These are phyloP conservation scores for Oasisia sp. DNA, from an alignment of 2,888 invertebrate species.

Conservation along the genomic window DNA sequence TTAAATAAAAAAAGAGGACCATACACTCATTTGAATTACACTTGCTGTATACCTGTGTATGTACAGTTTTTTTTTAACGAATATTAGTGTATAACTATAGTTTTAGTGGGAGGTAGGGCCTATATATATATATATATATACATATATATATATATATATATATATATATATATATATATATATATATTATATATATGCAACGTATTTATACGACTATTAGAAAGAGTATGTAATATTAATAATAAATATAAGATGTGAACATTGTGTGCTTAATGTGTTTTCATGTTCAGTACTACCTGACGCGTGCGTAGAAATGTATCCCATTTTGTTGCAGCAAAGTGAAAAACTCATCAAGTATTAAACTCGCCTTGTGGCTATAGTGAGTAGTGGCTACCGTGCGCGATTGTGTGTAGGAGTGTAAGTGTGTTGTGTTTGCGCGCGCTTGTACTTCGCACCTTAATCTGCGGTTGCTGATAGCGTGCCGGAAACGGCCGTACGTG, in stretches of 20 bases:
- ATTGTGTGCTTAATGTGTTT: neutral
- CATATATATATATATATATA: too few relatives aligned
- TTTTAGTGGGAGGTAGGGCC: too few relatives aligned
- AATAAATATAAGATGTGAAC: too few relatives aligned
- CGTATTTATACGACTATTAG: too few relatives aligned
- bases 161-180: too few relatives aligned
- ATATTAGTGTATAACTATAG: too few relatives aligned
- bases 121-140: too few relatives aligned
- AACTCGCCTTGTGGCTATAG: neutral
- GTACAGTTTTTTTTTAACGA: too few relatives aligned
- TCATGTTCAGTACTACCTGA: neutral
- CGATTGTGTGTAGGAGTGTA: neutral
- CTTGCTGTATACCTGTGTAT: neutral
- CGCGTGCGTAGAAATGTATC: neutral
- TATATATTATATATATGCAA: too few relatives aligned
- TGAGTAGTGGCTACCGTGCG: conserved; percentile 6
- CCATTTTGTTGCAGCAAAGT: neutral
- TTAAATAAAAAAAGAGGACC: neutral
- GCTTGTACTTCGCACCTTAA: conserved; percentile 4
- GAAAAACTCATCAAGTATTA: neutral
- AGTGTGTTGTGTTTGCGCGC: neutral
- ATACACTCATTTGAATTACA: neutral
- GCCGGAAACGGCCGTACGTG: neutral
- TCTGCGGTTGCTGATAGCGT: neutral
- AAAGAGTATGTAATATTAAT: too few relatives aligned